Percentiles rank a stretch among this genome's conserved stretches.
These are phyloP conservation scores for Trichosurus vulpecula DNA, from an alignment of 2,797 vertebrate species.

Conservation along the genomic window DNA sequence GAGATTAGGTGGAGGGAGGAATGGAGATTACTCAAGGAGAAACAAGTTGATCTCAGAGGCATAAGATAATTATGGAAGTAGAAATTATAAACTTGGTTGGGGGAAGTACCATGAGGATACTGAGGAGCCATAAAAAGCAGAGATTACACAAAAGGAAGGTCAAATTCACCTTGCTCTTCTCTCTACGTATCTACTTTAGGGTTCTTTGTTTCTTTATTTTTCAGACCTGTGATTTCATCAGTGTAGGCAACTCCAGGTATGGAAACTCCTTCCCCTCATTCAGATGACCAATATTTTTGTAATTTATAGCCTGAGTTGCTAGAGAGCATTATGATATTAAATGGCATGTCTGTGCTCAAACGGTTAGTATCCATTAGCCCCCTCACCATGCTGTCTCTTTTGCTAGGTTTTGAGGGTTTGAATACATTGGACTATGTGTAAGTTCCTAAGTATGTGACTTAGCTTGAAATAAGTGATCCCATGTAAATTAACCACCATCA, in stretches of 20 bases:
- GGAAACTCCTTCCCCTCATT: neutral
- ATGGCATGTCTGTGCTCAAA: neutral
- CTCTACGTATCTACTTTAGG: neutral
- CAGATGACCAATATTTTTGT: neutral
- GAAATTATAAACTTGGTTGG: neutral
- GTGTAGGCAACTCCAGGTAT: neutral
- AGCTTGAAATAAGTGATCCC: neutral
- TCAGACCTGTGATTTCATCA: neutral
- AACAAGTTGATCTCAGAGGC: conserved; percentile 38
- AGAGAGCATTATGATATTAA: neutral
- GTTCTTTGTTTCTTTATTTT: neutral
- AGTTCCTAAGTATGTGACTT: neutral
- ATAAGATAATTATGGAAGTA: neutral
- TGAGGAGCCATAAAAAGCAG: neutral
- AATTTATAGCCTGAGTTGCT: neutral
- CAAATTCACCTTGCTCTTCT: neutral
- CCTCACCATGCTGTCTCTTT: neutral
- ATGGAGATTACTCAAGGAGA: neutral
- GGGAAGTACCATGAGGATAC: neutral
- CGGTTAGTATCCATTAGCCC: neutral
- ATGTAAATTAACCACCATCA: neutral
- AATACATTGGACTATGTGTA: neutral
- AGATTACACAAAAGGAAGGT: neutral
- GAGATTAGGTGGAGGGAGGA: neutral
- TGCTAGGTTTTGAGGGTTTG: neutral